These are phyloP conservation scores for Pammene aurita DNA, from an alignment of 2,888 invertebrate species.

Conservation along the genomic window DNA sequence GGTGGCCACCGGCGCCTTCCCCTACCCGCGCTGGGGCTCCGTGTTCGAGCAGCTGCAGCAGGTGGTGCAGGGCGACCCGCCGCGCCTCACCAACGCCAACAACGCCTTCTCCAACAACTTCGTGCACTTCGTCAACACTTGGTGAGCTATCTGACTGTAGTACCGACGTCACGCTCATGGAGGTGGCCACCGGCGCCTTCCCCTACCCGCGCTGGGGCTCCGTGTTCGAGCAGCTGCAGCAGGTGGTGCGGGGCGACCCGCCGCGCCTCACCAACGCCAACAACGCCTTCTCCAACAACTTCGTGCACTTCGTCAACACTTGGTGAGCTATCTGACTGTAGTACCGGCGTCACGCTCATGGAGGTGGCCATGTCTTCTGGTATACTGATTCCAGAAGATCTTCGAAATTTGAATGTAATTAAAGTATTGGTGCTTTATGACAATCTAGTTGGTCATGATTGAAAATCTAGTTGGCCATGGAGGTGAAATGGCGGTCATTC, in stretches of 20 bases:
- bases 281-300: constrained; percentile 93
- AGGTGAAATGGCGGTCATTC: too few species aligned
- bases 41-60: constrained; percentile 98
- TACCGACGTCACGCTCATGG: constrained; percentile 98
- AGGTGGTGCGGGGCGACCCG: constrained; percentile 97
- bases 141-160: constrained; percentile 89
- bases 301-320: constrained; percentile 98
- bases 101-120: constrained; percentile 95
- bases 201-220: constrained; percentile 99
- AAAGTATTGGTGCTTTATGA: too few species aligned
- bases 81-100: constrained; percentile 90
- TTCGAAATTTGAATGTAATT: too few species aligned
- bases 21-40: constrained; percentile 98
- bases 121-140: constrained; percentile 98
- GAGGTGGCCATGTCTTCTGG: constrained; percentile 98
- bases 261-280: constrained; percentile 92
- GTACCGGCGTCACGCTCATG: constrained; percentile 98
- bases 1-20: constrained; percentile 97
- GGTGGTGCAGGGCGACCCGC: constrained; percentile 98
- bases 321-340: constrained; percentile 91
- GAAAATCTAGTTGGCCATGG: too few species aligned
- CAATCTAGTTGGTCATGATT: too few species aligned
- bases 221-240: constrained; percentile 98
- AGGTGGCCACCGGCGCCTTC: constrained; percentile 97
- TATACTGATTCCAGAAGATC: too few species aligned